Base-by-base conservation (phyloP, 2,797 vertebrate species). In the Macroramphosus scolopax region DNA sequence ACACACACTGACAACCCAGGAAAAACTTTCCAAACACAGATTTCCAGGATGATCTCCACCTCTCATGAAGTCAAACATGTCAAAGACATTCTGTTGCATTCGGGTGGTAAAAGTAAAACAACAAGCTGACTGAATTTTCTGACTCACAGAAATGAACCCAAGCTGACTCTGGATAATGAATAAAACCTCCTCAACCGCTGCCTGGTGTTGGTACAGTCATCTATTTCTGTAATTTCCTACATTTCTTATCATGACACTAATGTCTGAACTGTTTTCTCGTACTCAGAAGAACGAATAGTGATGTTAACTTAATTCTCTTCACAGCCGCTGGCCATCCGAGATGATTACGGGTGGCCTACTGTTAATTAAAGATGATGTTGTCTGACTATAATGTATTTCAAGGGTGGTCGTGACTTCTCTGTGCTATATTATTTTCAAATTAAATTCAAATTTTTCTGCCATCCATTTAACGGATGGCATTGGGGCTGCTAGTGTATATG, bases 241-340 rank as follows among this genome's bases (percentile, higher is more conserved):
- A 25, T 64, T 45, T 30, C 22, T 29, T 50, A 60, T 70, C 30
- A 17, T 48, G 69, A 80, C 72, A 81, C 81, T 82, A 77, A 82
- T 24, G 40, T 40, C 40, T 24, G 53, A 60, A 29, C 32, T 68
- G 25, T 36, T 28, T 14, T 29, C 45, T 54, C 53, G 52, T 62
- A 46, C 46, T 56, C 29, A 26, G 11, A 44, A 34, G 14, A 37
- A 43, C 5, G 8, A 57, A 50, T 56, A 31, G 41, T 50, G 48
- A 51, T 56, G 30, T 47, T 52, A 20, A 72, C 33, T 53, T 48
- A 33, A 57, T 46, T 68, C 51, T 54, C 36, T 31, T 62, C 52
- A 59, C 49, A 62, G 34, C 51, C 46, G 42, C 55, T 54, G 55
- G 59, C 72, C 65, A 61, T 65, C 44, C 26, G 46, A 8, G 36